Percentiles rank a stretch among this genome's conserved stretches.
phyloP scores from a whole-genome alignment of 2,797 vertebrate species.

The Labroides dimidiatus region DNA sequence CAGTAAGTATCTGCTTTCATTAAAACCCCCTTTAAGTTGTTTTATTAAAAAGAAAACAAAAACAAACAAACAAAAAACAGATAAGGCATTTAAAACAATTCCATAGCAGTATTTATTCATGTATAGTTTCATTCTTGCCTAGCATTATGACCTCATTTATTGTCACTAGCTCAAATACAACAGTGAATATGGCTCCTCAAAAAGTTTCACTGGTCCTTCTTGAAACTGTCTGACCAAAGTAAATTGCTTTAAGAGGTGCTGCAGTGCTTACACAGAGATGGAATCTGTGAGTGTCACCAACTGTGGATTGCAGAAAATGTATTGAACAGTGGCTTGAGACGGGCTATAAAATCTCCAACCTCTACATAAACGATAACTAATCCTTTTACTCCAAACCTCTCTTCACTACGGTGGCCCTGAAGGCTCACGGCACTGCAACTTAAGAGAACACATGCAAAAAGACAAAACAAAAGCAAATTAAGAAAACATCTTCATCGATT shows the following conservation, averaged over 20 bases:
- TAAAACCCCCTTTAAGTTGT: neutral
- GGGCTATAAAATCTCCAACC: constrained; percentile 12
- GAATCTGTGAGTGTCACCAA: constrained; percentile 18
- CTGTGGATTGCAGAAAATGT: constrained; percentile 16
- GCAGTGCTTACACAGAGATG: constrained; percentile 31
- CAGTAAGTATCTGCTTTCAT: constrained; percentile 12
- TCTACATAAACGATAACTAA: constrained; percentile 1
- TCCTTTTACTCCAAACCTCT: neutral
- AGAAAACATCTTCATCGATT: too few species aligned
- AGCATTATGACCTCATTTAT: neutral
- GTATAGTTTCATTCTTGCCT: neutral
- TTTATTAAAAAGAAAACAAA: too few species aligned
- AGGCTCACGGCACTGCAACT: too few species aligned
- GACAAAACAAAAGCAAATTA: too few species aligned
- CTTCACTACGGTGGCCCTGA: too few species aligned
- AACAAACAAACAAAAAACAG: neutral
- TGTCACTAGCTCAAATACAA: neutral
- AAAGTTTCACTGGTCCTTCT: neutral
- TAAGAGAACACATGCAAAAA: too few species aligned
- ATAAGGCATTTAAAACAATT: neutral
- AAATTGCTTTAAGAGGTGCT: constrained; percentile 36
- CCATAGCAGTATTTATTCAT: neutral
- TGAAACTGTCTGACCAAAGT: constrained; percentile 23
- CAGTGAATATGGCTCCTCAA: neutral
- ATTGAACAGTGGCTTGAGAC: constrained; percentile 8